Evolutionary conservation across 2,888 invertebrate genomes (phyloP).

Genomic region (Calliopum simillimum): DNA sequence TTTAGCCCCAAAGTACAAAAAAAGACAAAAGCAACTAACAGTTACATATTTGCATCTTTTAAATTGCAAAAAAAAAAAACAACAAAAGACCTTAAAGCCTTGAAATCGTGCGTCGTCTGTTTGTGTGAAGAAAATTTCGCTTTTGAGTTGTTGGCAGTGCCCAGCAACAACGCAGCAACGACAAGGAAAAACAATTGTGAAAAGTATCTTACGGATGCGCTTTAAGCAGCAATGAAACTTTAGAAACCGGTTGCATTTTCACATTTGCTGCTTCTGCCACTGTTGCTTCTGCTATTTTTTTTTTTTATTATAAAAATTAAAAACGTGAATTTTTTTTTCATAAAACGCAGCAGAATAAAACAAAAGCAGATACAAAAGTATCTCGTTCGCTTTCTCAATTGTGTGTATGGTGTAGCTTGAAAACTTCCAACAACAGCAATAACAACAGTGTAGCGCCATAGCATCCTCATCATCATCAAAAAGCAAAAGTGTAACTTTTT

Average conservation of each 20-base stretch:
- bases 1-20: too few relatives aligned
- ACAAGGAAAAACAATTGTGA: constrained; percentile 34
- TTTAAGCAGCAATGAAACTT: constrained; percentile 26
- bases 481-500: too few relatives aligned
- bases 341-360: too few relatives aligned
- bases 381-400: too few relatives aligned
- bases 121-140: constrained; percentile 12
- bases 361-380: too few relatives aligned
- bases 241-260: not conserved
- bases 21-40: too few relatives aligned
- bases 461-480: too few relatives aligned
- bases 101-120: constrained; percentile 7
- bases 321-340: too few relatives aligned
- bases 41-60: not conserved
- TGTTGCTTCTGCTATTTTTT: not conserved
- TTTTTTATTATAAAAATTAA: not conserved
- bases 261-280: not conserved
- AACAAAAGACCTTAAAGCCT: not conserved
- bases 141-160: not conserved
- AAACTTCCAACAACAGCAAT: too few relatives aligned
- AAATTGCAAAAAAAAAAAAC: not conserved
- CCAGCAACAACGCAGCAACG: constrained; percentile 1
- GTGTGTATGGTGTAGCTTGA: too few relatives aligned
- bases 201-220: constrained; percentile 48
- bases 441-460: too few relatives aligned